Evolutionary conservation across 2,797 vertebrate species (phyloP), one percentile per base, ranked within the genome.

Genomic region (Decapterus maruadsi): DNA sequence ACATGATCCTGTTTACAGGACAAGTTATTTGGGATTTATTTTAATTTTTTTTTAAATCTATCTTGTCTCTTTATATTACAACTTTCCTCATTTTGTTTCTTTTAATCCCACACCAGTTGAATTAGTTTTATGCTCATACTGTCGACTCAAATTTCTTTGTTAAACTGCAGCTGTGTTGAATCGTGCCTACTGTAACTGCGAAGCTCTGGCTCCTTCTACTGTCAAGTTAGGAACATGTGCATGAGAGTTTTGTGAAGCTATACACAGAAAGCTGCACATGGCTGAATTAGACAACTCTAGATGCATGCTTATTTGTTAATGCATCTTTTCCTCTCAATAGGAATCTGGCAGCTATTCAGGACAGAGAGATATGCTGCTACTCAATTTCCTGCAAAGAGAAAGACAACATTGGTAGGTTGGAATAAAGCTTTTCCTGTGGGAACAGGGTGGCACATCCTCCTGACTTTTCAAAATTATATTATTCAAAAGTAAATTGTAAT

Each of bases 321-420:
- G 20, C 34, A 12, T 2, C 34, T 64, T 77, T 72, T 48, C 62
- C 5, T 36, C 64, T 83, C 78, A 67, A 7, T 80, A 97, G 95
- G 95, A 96, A 96, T 85, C 92, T 97, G 89, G 94, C 95, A 86
- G 96, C 96, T 84, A 96, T 96, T 94, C 95, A 96, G 90, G 96
- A 97, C 94, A 94, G 95, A 87, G 94, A 96, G 94, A 96, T 97
- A 63, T 95, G 95, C 92, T 96, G 94, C 92, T 97, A 97, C 90
- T 96, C 98, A 57, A 97, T 99, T 96, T 99, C 98, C 84, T 99
- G 98, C 96, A 99, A 99, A 97, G 98, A 99, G 90, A 97, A 97
- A 93, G 96, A 97, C 94, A 96, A 97, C 90, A 96, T 96, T 55
- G 95, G 95, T 95, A 94, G 95, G 95, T 80, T 71, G 26, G 19